Conservation (phyloP, 1,140 invertebrate species). For the Hypothenemus hampei region DNA sequence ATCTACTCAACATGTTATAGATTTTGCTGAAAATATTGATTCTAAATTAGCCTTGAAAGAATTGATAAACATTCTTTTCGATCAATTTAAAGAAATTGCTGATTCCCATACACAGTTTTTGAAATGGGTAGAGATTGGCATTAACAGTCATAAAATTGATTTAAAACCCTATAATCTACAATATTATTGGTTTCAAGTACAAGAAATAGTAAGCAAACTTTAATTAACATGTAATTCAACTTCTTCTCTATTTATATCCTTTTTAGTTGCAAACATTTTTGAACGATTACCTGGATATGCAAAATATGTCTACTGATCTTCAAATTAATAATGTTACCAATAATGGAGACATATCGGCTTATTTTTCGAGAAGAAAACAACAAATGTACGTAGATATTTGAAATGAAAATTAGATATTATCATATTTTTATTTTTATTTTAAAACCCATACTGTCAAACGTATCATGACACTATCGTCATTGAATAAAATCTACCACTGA, state of each 20-base stretch:
- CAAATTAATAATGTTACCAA: slow-evolving; percentile 50
- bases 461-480: no score
- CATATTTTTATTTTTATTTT: neutral
- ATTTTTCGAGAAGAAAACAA: slow-evolving; percentile 61
- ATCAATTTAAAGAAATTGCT: slow-evolving; percentile 71
- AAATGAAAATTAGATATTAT: neutral
- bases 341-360: slow-evolving; percentile 58
- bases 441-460: no score
- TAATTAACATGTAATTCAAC: no score
- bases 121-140: slow-evolving; percentile 55
- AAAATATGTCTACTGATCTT: slow-evolving; percentile 59
- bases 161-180: slow-evolving; percentile 67
- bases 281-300: slow-evolving; percentile 79
- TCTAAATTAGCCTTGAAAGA: slow-evolving; percentile 50
- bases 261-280: slow-evolving; percentile 70
- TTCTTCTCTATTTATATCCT: slow-evolving; percentile 8
- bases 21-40: slow-evolving; percentile 44
- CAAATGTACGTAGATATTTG: slow-evolving; percentile 54
- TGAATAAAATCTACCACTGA: no score
- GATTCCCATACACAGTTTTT: slow-evolving; percentile 62
- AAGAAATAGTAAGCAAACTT: slow-evolving; percentile 70
- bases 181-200: slow-evolving; percentile 85
- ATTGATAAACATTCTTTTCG: slow-evolving; percentile 61
- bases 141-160: slow-evolving; percentile 52
- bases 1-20: slow-evolving; percentile 70